Conservation (phyloP, 2,113 vertebrate genomes). For the Actenoides lindsayi region DNA sequence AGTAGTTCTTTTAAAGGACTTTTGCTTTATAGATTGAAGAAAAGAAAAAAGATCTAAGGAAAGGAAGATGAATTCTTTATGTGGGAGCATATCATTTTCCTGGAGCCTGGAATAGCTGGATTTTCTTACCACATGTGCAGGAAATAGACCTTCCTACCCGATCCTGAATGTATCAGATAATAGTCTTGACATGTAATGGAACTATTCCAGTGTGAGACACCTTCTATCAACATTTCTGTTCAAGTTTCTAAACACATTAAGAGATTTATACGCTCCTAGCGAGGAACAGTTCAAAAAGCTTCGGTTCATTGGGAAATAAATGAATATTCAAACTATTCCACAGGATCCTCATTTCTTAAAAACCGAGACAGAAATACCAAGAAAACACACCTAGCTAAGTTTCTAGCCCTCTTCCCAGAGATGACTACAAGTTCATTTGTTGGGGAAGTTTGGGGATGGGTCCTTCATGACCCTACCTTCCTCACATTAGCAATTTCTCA, state of each 20-base stretch:
- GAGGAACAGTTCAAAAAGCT: background rate
- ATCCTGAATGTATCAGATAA: slow-evolving; percentile 21
- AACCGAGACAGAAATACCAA: background rate
- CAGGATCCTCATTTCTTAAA: background rate
- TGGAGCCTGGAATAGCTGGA: slow-evolving; percentile 33
- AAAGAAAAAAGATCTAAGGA: slow-evolving; percentile 42
- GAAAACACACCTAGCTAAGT: background rate
- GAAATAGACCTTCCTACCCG: slow-evolving; percentile 54
- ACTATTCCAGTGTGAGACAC: background rate
- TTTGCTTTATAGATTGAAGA: background rate
- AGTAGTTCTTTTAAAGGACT: background rate
- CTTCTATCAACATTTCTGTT: background rate
- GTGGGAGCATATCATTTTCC: slow-evolving; percentile 46
- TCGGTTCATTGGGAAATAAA: background rate
- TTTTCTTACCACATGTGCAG: slow-evolving; percentile 58
- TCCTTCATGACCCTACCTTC: background rate
- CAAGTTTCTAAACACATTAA: background rate
- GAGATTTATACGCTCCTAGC: background rate
- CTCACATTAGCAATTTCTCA: background rate
- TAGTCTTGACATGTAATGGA: background rate
- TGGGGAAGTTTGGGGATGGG: background rate
- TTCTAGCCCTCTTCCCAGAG: background rate
- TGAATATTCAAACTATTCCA: background rate
- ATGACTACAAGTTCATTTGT: background rate
- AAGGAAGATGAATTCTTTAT: slow-evolving; percentile 18